These are phyloP conservation scores for Dermochelys coriacea DNA, from an alignment of 2,797 vertebrate species.

Conservation along the genomic window DNA sequence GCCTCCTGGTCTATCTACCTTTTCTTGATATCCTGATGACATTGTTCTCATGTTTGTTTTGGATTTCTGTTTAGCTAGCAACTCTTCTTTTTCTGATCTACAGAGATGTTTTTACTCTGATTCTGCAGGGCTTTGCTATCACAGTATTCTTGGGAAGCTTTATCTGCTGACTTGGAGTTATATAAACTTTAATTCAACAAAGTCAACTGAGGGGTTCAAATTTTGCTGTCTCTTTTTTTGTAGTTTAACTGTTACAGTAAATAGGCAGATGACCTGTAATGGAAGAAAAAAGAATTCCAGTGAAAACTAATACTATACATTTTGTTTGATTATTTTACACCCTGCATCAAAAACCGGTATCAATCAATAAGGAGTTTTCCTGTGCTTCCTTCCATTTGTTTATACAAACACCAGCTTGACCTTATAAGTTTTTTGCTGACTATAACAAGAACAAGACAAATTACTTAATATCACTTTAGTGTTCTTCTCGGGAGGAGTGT, in stretches of 20 bases:
- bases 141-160: accelerated
- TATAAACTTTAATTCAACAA: not conserved
- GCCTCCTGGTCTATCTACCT: not conserved
- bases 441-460: not conserved
- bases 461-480: not conserved
- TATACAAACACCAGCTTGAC: not conserved
- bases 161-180: not conserved
- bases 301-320: not conserved
- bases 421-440: not conserved
- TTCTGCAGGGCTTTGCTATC: not conserved
- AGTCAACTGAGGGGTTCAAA: accelerated
- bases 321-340: not conserved
- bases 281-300: not conserved
- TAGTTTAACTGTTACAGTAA: not conserved
- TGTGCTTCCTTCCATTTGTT: not conserved
- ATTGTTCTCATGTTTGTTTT: not conserved
- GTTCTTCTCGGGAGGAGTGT: not conserved
- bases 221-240: not conserved
- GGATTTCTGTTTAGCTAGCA: not conserved
- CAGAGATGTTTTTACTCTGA: not conserved
- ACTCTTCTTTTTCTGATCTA: not conserved
- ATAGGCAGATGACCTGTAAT: not conserved
- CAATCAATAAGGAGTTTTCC: not conserved
- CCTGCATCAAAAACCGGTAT: not conserved
- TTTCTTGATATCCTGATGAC: accelerated